phyloP scores from a whole-genome alignment of 2,888 invertebrate genomes.

The Scaeva pyrastri region DNA sequence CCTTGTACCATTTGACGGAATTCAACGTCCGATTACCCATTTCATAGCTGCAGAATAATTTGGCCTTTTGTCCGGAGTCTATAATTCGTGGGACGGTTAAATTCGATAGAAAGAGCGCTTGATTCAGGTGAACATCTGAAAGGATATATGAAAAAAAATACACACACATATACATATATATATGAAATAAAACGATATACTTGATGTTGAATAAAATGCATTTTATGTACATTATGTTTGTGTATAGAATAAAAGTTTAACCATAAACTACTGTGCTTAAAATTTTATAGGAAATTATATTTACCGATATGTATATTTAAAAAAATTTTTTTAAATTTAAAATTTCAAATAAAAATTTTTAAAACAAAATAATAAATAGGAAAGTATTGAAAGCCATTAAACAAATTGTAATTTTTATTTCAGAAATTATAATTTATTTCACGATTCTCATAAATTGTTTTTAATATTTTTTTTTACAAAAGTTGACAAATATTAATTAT shows the following conservation, averaged over 20 bases:
- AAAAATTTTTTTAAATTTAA: too few relatives aligned
- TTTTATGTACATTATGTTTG: background rate
- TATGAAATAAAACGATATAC: conserved; percentile 22
- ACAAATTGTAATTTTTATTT: too few relatives aligned
- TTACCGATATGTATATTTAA: too few relatives aligned
- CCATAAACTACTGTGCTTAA: conserved; percentile 1
- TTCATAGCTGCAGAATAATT: conserved; percentile 83
- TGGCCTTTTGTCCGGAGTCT: conserved; percentile 83
- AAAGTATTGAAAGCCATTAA: too few relatives aligned
- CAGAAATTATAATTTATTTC: too few relatives aligned
- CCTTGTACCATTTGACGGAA: conserved; percentile 84
- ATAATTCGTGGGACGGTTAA: conserved; percentile 84
- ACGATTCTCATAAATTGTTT: too few relatives aligned
- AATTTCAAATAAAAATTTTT: too few relatives aligned
- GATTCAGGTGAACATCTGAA: conserved; percentile 80
- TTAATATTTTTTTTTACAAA: too few relatives aligned
- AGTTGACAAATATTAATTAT: too few relatives aligned
- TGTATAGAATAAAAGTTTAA: background rate
- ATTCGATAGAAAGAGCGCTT: conserved; percentile 82
- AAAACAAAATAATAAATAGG: too few relatives aligned
- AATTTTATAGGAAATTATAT: too few relatives aligned
- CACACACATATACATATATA: too few relatives aligned
- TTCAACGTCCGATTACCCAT: conserved; percentile 84
- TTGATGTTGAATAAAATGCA: conserved; percentile 46
- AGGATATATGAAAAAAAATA: conserved; percentile 32